These are phyloP conservation scores for Thamnophis elegans DNA, from an alignment of 2,797 vertebrate genomes.

Conservation along the genomic window DNA sequence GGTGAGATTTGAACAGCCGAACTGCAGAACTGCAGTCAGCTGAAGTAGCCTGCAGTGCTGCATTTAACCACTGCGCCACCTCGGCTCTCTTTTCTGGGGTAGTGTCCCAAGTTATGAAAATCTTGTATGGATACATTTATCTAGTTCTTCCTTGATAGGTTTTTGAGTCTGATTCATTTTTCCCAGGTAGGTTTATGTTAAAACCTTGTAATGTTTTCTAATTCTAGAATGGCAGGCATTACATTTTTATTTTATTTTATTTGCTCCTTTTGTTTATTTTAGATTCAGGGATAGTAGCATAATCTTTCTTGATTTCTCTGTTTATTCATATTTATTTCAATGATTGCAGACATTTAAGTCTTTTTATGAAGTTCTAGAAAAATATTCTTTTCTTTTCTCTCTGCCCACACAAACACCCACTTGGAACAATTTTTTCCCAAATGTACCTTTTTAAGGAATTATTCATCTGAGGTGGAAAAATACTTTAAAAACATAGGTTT, in stretches of 20 bases:
- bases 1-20: no score
- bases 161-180: neutral
- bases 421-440: neutral
- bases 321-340: neutral
- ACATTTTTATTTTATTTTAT: no score
- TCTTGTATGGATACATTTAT: neutral
- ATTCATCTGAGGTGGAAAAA: neutral
- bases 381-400: slow-evolving; percentile 33
- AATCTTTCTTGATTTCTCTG: neutral
- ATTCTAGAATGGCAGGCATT: neutral
- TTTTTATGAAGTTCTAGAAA: slow-evolving; percentile 64
- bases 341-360: neutral
- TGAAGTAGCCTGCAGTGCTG: no score
- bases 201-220: neutral
- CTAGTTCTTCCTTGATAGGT: neutral
- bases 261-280: neutral
- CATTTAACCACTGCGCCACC: no score
- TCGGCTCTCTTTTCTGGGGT: neutral
- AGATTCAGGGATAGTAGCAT: neutral
- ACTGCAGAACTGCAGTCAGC: no score
- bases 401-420: neutral
- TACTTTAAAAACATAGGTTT: neutral
- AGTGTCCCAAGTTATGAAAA: neutral
- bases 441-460: neutral
- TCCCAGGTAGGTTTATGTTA: neutral